A percentile compares a stretch with the other conserved stretches of the same genome.
Conservation (phyloP, 2,797 vertebrate genomes). For the Selene dorsalis region DNA sequence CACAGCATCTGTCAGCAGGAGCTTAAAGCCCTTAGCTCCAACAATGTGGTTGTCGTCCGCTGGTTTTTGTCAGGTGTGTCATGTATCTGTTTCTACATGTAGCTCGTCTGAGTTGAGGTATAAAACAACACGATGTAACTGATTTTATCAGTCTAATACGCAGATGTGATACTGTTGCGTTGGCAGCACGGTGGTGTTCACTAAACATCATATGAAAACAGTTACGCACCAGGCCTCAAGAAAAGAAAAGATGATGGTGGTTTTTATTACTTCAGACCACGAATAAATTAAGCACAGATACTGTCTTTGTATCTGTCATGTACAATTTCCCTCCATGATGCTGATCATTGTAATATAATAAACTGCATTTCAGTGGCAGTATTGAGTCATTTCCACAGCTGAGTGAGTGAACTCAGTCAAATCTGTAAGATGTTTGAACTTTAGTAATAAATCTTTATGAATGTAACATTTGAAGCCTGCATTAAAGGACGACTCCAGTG, state of each 20-base stretch:
- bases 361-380: constrained; percentile 17
- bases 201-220: constrained; percentile 22
- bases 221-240: constrained; percentile 17
- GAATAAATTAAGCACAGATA: constrained; percentile 55
- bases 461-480: background rate
- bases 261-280: constrained; percentile 55
- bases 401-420: background rate
- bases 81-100: background rate
- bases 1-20: constrained; percentile 63
- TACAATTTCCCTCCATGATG: constrained; percentile 38
- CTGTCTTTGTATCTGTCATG: constrained; percentile 43
- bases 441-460: background rate
- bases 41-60: background rate
- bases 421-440: constrained; percentile 1
- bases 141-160: background rate
- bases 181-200: constrained; percentile 11
- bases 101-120: background rate
- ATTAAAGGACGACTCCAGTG: background rate
- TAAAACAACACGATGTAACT: background rate
- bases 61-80: constrained; percentile 12
- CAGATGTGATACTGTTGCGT: background rate
- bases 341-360: constrained; percentile 29
- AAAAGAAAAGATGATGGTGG: constrained; percentile 29
- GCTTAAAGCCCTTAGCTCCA: constrained; percentile 59
- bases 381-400: background rate